Base-by-base conservation (phyloP, 2,888 invertebrate genomes). In the Eucriotettix oculatus region DNA sequence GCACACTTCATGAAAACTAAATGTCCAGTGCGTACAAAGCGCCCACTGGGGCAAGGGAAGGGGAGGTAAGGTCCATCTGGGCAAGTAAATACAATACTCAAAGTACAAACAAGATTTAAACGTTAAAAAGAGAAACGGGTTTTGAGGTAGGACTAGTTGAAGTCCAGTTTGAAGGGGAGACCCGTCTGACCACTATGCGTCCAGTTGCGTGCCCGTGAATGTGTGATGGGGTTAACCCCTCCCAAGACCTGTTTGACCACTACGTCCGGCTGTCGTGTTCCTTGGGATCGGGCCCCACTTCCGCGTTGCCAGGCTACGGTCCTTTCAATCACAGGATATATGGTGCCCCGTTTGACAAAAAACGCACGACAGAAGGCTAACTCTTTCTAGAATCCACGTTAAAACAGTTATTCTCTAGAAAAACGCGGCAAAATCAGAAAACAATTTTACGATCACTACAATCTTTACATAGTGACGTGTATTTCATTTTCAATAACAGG, bases 161-260 rank as follows among this genome's bases (percentile, higher is more conserved):
- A 56, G 52, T 48, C 58, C 58, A 55, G 54, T 54, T 29, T 29
- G 29, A 29, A 29, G 29, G 29, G 29, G 29, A 60, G 60, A 62
- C 62, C 60, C 11, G 62, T 62, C 58, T 62, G 62, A 60, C 62
- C 62, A 60, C 62, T 60, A 56, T 29, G 58, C 52, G 60, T 60
- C 56, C 56, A 60, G 55, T 60, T 17, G 42, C 12, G 17, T 54
- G 55, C 42, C 14, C n/a, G 41, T 16, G 54, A 16, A 16, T 54
- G 17, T 17, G 55, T n/a, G 55, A 12, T 11, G 42, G 41, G 42
- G 42, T 48, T n/a, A 48, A 48, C 48, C 48, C 48, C 48, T 48
- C 48, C 48, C 48, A 12, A n/a, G 48, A 48, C 48, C 14, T 14
- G 48, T 48, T 48, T 48, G 48, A 48, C 48, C 48, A 48, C 48